Evolutionary conservation across 2,888 invertebrate genomes (phyloP), one percentile per base, ranked within the genome.

Genomic region (Dorcus hopei): DNA sequence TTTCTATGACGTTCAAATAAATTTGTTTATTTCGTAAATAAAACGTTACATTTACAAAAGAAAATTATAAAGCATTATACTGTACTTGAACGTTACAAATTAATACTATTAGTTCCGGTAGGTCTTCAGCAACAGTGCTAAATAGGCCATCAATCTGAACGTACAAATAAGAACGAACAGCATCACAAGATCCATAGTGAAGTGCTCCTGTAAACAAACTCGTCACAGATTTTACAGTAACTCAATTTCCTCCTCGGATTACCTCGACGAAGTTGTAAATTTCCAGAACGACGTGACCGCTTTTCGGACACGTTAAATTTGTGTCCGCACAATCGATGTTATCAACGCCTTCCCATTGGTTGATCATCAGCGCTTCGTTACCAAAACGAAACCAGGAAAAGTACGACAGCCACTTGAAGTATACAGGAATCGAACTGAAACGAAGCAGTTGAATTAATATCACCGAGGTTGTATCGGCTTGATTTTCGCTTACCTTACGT

Each of bases 331-430:
- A 94, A 1, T 84, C 84, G 67, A 95, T 94, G 68, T 83, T 80
- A 4, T 88, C 87, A 9, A 95, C 84, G 47, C 89, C 87, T 0
- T 85, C 76, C 95, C 95, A 95, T 73, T 96, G 95, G 80, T 95
- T 95, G 56, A 95, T 86, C 53, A 92, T 80, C 14, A 95, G 79
- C 0, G 93, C 93, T 76, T 95, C 95, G 77, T 94, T 94, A 33
- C 93, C 93, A 77, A 94, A 95, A 56, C 90, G 87, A 79, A 95
- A 95, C 95, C 95, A 95, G 0, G 95, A 95, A 9, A 95, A 77
- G 76, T 93, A 91, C 0, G 92, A 90, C 62, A 94, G 80, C 94
- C 94, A 95, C 65, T 87, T 83, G 58, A 95, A 87, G 74, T 93
- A 95, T 0, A 83, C 78, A 0, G 95, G 95, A 19, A 94, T 89